Evolutionary conservation across 2,113 vertebrate genomes (phyloP), one percentile per base, ranked within the genome.

Genomic region (Reinhardtius hippoglossoides): DNA sequence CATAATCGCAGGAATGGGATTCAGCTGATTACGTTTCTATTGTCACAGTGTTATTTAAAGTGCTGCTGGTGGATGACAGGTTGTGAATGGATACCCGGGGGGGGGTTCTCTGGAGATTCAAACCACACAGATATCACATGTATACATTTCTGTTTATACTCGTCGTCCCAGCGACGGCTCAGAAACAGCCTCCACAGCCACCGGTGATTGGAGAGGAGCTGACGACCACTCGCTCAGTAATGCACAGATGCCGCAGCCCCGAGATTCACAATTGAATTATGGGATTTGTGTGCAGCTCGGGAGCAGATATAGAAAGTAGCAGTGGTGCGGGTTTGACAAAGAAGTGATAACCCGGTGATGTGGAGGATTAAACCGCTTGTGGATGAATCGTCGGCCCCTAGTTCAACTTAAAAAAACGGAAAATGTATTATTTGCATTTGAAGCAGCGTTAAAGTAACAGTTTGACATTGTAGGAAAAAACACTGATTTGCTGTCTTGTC

Each of bases 241-340:
- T 57, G 67, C 78, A 56, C 26, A 68, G 59, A 68, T 40, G 66
- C 61, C 18, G 23, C 50, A 23, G 74, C 40, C 23, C 52, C 59
- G 52, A 31, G 82, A 71, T 73, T 66, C 76, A 57, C 73, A 86
- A 85, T 81, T 59, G 5, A 84, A 83, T 83, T 81, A 88, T 62
- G 57, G 12, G 56, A 1, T 18, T 50, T 72, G 44, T 58, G 42
- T 76, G 73, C 58, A 18, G 64, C 59, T 85, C 61, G 26, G 67
- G 31, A 57, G 50, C 46, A 71, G 64, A 59, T 21, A 42, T 3
- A 76, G 31, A 26, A 61, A 60, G 60, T 50, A 54, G 63, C 24
- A n/a, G n/a, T n/a, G n/a, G n/a, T n/a, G n/a, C n/a, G 9, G 6
- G 50, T 59, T 37, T 54, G 31, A 72, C 58, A 42, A 76, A 74